These are phyloP conservation scores for Synchiropus splendidus DNA, from an alignment of 2,113 vertebrate species.

Conservation along the genomic window DNA sequence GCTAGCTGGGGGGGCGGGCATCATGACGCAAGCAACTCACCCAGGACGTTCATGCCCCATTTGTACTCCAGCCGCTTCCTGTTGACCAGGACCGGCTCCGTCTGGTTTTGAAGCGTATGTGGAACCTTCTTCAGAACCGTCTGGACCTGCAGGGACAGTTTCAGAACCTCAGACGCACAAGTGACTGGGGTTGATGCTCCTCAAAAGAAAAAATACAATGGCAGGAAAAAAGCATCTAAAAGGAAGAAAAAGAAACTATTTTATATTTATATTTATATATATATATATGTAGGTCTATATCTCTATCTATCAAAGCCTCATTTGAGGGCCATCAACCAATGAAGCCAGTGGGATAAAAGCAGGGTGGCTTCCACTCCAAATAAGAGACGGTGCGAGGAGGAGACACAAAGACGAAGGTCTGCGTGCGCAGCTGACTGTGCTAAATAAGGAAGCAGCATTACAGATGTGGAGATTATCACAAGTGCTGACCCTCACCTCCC, in stretches of 20 bases:
- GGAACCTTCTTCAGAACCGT: constrained; percentile 66
- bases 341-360: too few relatives aligned
- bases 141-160: constrained; percentile 57
- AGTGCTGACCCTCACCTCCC: constrained; percentile 22
- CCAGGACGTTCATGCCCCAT: constrained; percentile 78
- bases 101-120: constrained; percentile 41
- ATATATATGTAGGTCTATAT: too few relatives aligned
- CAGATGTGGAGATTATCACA: constrained; percentile 45
- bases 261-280: too few relatives aligned
- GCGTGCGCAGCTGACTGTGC: constrained; percentile 7
- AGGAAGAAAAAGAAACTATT: constrained; percentile 3
- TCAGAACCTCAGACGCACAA: too few relatives aligned
- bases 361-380: too few relatives aligned
- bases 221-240: too few relatives aligned
- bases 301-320: too few relatives aligned
- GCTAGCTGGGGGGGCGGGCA: not conserved
- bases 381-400: too few relatives aligned
- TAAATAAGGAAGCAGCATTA: constrained; percentile 20
- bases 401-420: too few relatives aligned
- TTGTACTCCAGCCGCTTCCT: constrained; percentile 73
- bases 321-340: too few relatives aligned
- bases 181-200: too few relatives aligned
- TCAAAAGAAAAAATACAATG: too few relatives aligned
- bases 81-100: constrained; percentile 49
- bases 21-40: constrained; percentile 46